These are phyloP conservation scores for Cyprinodon variegatus DNA, from an alignment of 2,113 vertebrate genomes.

Conservation along the genomic window DNA sequence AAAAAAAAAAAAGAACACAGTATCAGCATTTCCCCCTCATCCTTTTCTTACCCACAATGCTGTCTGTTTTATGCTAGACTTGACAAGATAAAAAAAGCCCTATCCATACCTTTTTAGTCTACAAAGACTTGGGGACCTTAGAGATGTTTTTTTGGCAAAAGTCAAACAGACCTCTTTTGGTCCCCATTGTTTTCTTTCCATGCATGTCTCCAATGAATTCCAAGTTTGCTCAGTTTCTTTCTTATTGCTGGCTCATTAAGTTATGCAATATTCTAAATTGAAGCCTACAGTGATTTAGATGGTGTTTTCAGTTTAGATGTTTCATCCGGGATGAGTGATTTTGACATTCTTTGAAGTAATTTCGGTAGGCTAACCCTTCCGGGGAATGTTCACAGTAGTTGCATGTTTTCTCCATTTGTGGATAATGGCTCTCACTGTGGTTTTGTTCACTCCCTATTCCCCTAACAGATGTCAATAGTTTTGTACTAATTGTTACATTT, in stretches of 20 bases:
- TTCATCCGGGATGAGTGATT: neutral
- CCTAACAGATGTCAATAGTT: neutral
- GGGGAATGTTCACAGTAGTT: neutral
- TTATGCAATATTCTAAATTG: neutral
- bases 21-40: too few relatives aligned
- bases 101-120: too few relatives aligned
- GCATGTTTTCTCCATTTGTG: neutral
- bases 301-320: too few relatives aligned
- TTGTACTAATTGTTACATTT: neutral
- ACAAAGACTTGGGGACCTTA: too few relatives aligned
- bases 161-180: neutral
- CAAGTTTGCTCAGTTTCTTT: neutral
- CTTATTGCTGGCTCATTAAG: neutral
- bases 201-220: too few relatives aligned
- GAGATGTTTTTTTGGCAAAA: neutral
- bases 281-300: neutral
- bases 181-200: neutral
- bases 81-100: neutral
- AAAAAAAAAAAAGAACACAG: too few relatives aligned
- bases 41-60: too few relatives aligned
- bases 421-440: neutral
- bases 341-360: neutral
- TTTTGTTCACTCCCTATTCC: neutral
- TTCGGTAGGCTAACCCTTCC: neutral
- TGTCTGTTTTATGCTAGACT: neutral